Evolutionary conservation across 1,140 invertebrate genomes (phyloP).

Genomic region (Nymphalis io): DNA sequence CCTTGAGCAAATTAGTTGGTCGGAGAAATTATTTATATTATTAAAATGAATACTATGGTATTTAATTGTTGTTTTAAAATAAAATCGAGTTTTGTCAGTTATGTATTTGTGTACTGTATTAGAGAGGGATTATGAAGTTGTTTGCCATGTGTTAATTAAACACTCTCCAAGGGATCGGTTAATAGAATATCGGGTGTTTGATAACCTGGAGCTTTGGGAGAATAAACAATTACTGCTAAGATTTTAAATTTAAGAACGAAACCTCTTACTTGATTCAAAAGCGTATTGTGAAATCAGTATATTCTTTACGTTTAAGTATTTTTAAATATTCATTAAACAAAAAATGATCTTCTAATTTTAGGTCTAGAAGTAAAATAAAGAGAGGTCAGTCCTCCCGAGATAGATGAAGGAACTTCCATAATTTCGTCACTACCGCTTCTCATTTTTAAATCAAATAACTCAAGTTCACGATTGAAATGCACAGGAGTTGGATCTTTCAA

Average conservation of each 20-base stretch:
- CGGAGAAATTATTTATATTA: too few relatives aligned
- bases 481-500: slow-evolving; percentile 64
- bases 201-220: background rate
- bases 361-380: background rate
- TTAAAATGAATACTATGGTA: background rate
- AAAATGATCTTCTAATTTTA: background rate
- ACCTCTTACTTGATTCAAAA: background rate
- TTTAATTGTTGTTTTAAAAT: background rate
- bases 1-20: too few relatives aligned
- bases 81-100: background rate
- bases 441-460: slow-evolving; percentile 55
- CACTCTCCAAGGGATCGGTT: slow-evolving; percentile 4
- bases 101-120: background rate
- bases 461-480: slow-evolving; percentile 60
- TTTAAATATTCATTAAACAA: background rate
- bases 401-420: background rate
- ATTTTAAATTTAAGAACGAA: background rate
- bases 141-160: slow-evolving; percentile 21
- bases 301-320: background rate
- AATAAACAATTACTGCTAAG: background rate
- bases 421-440: slow-evolving; percentile 27
- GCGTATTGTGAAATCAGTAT: background rate
- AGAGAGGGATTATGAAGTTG: slow-evolving; percentile 18
- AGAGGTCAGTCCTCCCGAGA: background rate
- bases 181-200: background rate